Evolutionary conservation across 2,113 vertebrate species (phyloP), one percentile per base, ranked within the genome.

Genomic region (Chlamydotis undulata): DNA sequence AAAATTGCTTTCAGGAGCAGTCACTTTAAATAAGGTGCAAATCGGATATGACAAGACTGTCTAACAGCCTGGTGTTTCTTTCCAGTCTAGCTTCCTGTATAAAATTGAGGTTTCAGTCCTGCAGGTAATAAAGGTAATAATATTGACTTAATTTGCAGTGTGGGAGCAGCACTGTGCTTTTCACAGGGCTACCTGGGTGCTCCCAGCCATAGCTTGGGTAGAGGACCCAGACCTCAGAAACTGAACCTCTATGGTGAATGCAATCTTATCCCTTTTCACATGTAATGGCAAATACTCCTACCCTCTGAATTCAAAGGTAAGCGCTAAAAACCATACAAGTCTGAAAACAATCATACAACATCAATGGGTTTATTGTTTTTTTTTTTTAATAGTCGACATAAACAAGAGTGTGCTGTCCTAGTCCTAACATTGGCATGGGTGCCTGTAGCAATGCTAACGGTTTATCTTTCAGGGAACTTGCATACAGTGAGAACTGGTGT

Each of bases 21-120:
- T 56, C 64, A 67, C 67, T 95, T 97, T 95, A 94, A 97, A 96
- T 89, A 89, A 96, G 71, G 88, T 74, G 31, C 60, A 78, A 71
- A 95, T 90, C 26, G 33, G 67, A 75, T 71, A 82, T 8, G 77
- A 49, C 56, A 68, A 93, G 60, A 52, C 47, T 59, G 39, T 91
- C 49, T 68, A 92, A 93, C 49, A 74, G 90, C 89, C 59, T 75
- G 0, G 1, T 1, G 3, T 56, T 70, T 52, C 53, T 89, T 89
- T 90, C 81, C 45, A 45, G 37, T 39, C 52, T 74, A 52, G 37
- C 50, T 87, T 57, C 29, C 56, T 49, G 59, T 26, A 59, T 12
- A 77, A 94, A 92, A 90, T 26, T 16, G 73, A 93, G 33, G 55
- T 68, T 63, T 88, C 37, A 24, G n/a, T 69, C 67, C 47, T 86